Evolutionary conservation across 2,113 vertebrate species (phyloP).

Genomic region (Panurus biarmicus): DNA sequence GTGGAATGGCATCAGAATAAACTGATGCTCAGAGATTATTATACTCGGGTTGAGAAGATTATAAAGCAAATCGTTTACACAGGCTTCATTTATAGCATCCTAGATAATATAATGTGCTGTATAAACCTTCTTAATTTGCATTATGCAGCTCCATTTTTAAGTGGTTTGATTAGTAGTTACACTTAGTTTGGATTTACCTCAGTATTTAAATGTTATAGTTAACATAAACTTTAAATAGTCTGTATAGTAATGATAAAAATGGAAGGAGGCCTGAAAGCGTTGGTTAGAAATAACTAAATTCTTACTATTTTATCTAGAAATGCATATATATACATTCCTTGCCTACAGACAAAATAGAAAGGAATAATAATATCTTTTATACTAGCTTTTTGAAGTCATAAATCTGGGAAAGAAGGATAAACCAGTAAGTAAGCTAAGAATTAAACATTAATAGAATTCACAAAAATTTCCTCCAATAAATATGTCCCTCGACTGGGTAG

Average conservation of each 20-base stretch:
- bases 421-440: background rate
- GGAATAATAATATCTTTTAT: background rate
- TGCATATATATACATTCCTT: background rate
- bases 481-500: background rate
- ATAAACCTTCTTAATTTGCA: background rate
- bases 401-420: background rate
- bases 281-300: background rate
- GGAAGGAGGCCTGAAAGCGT: background rate
- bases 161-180: background rate
- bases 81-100: background rate
- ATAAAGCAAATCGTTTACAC: background rate
- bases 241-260: background rate
- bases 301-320: background rate
- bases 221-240: background rate
- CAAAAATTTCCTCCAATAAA: background rate
- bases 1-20: background rate
- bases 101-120: background rate
- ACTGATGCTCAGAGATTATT: background rate
- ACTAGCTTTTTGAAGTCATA: background rate
- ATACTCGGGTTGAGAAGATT: background rate
- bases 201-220: background rate
- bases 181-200: background rate
- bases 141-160: background rate
- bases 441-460: background rate
- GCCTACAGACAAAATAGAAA: background rate